phyloP scores from a whole-genome alignment of 2,888 invertebrate genomes.

The Polia nebulosa region DNA sequence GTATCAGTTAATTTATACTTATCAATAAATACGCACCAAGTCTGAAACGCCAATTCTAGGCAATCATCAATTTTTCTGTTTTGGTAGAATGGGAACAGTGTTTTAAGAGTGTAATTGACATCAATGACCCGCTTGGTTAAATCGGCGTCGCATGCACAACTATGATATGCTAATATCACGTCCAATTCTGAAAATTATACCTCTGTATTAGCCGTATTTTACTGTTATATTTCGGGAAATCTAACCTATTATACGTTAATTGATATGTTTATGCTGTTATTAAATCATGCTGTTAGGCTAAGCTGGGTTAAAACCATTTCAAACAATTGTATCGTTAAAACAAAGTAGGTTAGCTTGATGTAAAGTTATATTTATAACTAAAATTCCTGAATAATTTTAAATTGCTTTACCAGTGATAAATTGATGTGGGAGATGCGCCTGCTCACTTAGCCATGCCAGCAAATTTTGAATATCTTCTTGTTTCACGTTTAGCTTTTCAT shows the following conservation, averaged over 20 bases:
- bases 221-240: conserved; percentile 43
- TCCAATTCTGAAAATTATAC: conserved; percentile 85
- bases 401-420: conserved; percentile 84
- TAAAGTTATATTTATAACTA: background rate
- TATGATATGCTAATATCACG: conserved; percentile 92
- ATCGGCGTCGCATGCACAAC: conserved; percentile 92
- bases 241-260: conserved; percentile 46
- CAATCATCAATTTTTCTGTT: conserved; percentile 85
- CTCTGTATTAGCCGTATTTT: conserved; percentile 42
- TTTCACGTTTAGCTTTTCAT: conserved; percentile 91
- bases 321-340: conserved; percentile 38
- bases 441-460: conserved; percentile 91
- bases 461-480: conserved; percentile 90
- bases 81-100: conserved; percentile 92
- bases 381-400: background rate
- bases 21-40: conserved; percentile 76
- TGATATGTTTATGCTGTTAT: conserved; percentile 45
- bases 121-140: conserved; percentile 93
- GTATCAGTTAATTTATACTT: background rate
- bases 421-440: conserved; percentile 91
- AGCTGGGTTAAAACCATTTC: conserved; percentile 42
- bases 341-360: conserved; percentile 34
- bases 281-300: conserved; percentile 38
- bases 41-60: conserved; percentile 75
- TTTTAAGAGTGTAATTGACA: conserved; percentile 92